Conservation (phyloP, 2,797 vertebrate species). For the Chelonia mydas region DNA sequence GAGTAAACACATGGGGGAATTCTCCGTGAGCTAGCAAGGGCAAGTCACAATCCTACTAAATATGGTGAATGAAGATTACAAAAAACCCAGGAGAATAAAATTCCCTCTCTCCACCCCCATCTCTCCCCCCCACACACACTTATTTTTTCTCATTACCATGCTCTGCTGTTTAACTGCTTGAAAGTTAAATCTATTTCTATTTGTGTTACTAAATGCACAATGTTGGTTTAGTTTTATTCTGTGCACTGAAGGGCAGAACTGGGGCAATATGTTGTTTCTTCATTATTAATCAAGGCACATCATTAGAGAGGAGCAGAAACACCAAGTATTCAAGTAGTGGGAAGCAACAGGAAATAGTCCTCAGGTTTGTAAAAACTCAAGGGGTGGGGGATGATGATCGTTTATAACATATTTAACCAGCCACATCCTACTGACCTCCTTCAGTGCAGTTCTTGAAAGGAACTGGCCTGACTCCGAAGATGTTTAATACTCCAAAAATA, state of each 20-base stretch:
- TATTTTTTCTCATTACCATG: not conserved
- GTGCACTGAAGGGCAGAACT: not conserved
- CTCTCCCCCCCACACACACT: not conserved
- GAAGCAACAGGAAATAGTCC: slow-evolving; percentile 63
- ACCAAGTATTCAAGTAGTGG: not conserved
- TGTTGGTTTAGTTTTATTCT: not conserved
- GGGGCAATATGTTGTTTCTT: not conserved
- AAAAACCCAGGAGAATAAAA: slow-evolving; percentile 40
- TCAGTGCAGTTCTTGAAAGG: slow-evolving; percentile 47
- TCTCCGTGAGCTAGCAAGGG: slow-evolving; percentile 76
- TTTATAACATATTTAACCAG: slow-evolving; percentile 64
- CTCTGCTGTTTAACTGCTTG: not conserved
- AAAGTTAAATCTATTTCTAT: not conserved
- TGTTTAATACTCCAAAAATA: slow-evolving; percentile 69
- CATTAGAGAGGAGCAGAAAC: slow-evolving; percentile 12
- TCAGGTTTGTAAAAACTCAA: slow-evolving; percentile 64
- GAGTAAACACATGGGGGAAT: slow-evolving; percentile 79
- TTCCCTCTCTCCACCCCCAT: slow-evolving; percentile 49
- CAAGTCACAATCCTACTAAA: slow-evolving; percentile 73
- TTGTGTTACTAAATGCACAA: not conserved
- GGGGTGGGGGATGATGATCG: slow-evolving; percentile 63
- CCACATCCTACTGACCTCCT: slow-evolving; percentile 71
- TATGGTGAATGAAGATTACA: slow-evolving; percentile 56
- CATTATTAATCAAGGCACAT: accelerated
- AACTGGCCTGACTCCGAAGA: slow-evolving; percentile 35